Conservation (phyloP, 1,140 invertebrate genomes). For the Zeugodacus cucurbitae region DNA sequence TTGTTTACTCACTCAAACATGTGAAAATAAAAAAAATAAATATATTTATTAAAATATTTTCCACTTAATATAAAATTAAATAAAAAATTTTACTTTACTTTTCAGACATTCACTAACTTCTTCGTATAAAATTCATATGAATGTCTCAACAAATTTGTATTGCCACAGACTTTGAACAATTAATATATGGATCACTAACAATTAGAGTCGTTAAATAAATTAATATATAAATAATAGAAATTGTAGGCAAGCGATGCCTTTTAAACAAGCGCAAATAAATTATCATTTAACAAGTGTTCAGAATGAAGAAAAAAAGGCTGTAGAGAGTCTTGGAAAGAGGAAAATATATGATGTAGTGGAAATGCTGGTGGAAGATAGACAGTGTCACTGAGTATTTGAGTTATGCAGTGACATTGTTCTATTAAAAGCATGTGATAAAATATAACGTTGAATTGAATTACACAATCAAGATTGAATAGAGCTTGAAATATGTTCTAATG, state of each 20-base stretch:
- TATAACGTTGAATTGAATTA: no score
- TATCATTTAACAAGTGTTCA: background rate
- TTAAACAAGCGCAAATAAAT: background rate
- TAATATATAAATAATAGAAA: background rate
- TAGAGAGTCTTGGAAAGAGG: background rate
- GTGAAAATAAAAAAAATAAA: no score
- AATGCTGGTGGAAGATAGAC: no score
- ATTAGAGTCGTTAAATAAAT: background rate
- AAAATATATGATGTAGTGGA: background rate
- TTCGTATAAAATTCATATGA: background rate
- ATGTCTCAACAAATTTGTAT: background rate
- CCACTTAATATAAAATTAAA: background rate
- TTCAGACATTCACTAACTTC: background rate
- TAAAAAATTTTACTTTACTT: background rate
- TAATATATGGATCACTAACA: constrained; percentile 15
- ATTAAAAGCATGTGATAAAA: background rate
- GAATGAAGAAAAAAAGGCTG: background rate
- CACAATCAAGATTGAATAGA: no score
- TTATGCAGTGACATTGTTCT: background rate
- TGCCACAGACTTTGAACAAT: background rate
- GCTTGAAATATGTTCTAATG: no score
- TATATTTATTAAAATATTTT: no score
- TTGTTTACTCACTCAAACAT: no score
- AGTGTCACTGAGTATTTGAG: no score
- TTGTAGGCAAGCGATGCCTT: background rate